These are phyloP conservation scores for Eupelmus urozonus DNA, from an alignment of 2,888 invertebrate species.

Conservation along the genomic window DNA sequence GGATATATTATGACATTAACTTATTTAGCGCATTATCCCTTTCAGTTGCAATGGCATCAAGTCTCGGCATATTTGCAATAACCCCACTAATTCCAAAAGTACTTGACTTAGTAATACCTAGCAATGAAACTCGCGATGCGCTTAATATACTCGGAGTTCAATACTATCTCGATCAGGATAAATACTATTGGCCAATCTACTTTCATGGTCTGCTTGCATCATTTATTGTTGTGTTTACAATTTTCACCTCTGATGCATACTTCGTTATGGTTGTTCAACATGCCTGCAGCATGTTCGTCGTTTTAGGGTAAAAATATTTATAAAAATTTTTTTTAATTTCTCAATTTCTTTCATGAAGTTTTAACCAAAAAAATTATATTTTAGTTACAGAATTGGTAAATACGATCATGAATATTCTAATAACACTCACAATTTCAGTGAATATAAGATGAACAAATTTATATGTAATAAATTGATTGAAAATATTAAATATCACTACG, in stretches of 20 bases:
- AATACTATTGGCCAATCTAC: constrained; percentile 39
- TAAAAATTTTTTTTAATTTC: neutral
- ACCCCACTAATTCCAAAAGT: constrained; percentile 22
- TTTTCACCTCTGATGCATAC: constrained; percentile 29
- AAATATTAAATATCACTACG: constrained; percentile 21
- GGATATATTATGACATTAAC: neutral
- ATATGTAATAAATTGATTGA: neutral
- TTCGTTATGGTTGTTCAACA: constrained; percentile 38
- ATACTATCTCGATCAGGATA: constrained; percentile 28
- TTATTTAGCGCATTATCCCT: neutral
- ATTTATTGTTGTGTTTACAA: neutral
- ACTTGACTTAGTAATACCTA: constrained; percentile 1
- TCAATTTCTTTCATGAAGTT: no score
- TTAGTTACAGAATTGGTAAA: constrained; percentile 19
- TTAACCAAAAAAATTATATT: neutral
- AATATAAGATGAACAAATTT: neutral
- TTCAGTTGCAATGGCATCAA: constrained; percentile 24
- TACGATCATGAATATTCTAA: neutral
- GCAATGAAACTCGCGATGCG: constrained; percentile 20
- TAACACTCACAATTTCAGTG: neutral
- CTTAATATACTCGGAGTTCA: constrained; percentile 42
- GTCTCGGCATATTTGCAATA: neutral
- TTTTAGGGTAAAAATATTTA: constrained; percentile 54
- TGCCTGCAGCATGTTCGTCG: constrained; percentile 44
- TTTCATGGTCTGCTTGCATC: constrained; percentile 36